Percentiles rank a stretch among this genome's conserved stretches.
phyloP scores from a whole-genome alignment of 2,797 vertebrate genomes.

The Vireo griseus region DNA sequence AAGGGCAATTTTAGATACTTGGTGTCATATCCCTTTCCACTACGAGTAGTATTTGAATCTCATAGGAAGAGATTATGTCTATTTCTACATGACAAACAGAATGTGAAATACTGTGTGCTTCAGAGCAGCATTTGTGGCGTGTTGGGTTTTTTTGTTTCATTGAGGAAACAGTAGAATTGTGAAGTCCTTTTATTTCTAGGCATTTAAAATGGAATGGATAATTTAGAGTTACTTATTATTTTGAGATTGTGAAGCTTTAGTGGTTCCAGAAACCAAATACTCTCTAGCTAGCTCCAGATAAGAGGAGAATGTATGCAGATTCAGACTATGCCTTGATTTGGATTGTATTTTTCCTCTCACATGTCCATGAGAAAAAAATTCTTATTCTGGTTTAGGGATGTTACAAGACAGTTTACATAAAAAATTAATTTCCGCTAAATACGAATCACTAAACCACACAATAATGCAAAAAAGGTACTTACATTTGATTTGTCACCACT shows the following conservation, averaged over 20 bases:
- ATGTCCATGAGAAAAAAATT: background rate
- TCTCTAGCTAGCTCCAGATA: background rate
- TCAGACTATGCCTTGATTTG: background rate
- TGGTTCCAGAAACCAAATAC: background rate
- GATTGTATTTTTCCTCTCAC: background rate
- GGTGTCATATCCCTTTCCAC: background rate
- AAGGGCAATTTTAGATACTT: background rate
- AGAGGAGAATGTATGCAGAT: background rate
- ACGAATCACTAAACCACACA: background rate
- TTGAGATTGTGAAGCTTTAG: background rate
- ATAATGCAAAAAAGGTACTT: slow-evolving; percentile 28
- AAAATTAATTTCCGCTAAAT: background rate
- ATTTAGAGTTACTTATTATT: background rate
- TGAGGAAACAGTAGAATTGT: background rate
- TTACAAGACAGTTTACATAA: background rate
- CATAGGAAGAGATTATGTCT: background rate
- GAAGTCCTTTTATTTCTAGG: background rate
- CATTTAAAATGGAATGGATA: background rate
- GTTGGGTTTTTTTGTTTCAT: background rate
- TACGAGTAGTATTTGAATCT: background rate
- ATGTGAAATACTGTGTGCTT: background rate
- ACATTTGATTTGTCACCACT: slow-evolving; percentile 72
- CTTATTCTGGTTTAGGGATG: background rate
- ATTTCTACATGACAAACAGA: background rate
- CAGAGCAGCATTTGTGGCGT: background rate